phyloP scores from a whole-genome alignment of 2,797 vertebrate genomes.

The Gambelia wislizenii region DNA sequence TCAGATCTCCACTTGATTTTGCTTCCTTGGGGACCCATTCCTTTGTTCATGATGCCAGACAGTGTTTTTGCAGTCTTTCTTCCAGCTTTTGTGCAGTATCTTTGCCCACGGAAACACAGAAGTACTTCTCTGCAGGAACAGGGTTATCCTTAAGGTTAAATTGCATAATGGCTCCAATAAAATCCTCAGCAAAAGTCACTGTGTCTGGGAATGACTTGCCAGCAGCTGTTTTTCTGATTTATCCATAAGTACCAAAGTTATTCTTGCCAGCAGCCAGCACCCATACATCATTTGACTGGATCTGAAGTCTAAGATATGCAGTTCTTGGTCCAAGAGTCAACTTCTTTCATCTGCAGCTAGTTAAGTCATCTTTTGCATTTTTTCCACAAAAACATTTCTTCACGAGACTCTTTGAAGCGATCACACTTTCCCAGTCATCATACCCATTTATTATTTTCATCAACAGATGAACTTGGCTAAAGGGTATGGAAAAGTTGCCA shows the following conservation, averaged over 20 bases:
- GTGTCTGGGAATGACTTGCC: conserved; percentile 57
- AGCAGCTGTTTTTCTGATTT: conserved; percentile 59
- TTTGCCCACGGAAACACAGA: conserved; percentile 36
- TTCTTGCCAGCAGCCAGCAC: conserved; percentile 65
- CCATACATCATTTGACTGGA: conserved; percentile 58
- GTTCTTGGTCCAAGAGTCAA: conserved; percentile 58
- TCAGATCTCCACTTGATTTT: conserved; percentile 49
- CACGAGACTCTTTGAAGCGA: conserved; percentile 48
- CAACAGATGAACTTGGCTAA: background rate
- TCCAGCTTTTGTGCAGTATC: conserved; percentile 5
- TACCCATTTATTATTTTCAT: conserved; percentile 27
- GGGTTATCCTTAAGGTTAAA: conserved; percentile 56
- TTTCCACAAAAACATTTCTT: background rate
- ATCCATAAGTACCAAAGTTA: conserved; percentile 52
- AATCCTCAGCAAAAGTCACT: conserved; percentile 54
- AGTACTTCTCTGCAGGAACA: conserved; percentile 16
- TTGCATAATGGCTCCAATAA: conserved; percentile 50
- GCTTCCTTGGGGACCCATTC: conserved; percentile 30
- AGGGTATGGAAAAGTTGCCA: background rate
- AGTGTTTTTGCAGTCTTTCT: conserved; percentile 23
- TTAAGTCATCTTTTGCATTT: conserved; percentile 30
- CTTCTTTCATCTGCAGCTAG: conserved; percentile 56
- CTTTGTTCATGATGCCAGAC: conserved; percentile 34
- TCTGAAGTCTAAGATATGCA: conserved; percentile 58
- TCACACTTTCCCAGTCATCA: conserved; percentile 45